Evolutionary conservation across 2,113 vertebrate species (phyloP), one percentile per base, ranked within the genome.

Genomic region (Rattus rattus): DNA sequence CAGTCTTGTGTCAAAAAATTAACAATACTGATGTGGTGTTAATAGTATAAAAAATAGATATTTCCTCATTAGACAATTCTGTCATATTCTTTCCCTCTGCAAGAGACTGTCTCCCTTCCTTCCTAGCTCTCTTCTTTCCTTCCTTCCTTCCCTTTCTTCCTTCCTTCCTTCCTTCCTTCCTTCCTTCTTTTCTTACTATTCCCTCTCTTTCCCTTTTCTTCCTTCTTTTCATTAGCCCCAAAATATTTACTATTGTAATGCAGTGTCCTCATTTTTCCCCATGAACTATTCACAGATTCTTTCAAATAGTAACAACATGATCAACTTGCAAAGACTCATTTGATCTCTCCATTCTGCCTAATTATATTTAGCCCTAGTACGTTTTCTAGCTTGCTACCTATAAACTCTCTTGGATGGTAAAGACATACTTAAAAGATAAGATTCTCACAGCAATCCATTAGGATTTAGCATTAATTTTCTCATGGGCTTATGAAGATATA

Each of bases 101-200:
- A 20, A 0, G 1, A 70, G 1, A 26, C 19, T 47, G n/a, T 36
- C 24, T 28, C n/a, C 16, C 24, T 63, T 14, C 36, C n/a, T 63
- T 8, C 24, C 11, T 43, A 20, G 20, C 39, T 47, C 39, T 22
- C 4, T 69, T 12, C 19, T 3, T 77, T 1, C 10, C 2, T 69
- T 30, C 13, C 52, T 43, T 43, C 43, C 43, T 43, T 43, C 0
- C 43, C 43, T 43, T 43, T 43, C 43, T 43, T 17, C 7, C 12
- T 65, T 22, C 12, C 26, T 43, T 43, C 43, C 43, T 43, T 43
- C 43, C 43, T 43, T 43, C 3, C 43, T 43, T 17, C 7, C 12
- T 65, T 22, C 12, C 26, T 52, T 0, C 7, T 2, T 72, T 1
- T 24, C 0, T 54, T 12, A 2, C 26, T 65, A 19, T 26, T 2